Conservation (phyloP, 2,888 invertebrate genomes). For the Torymus aiolomorphi region DNA sequence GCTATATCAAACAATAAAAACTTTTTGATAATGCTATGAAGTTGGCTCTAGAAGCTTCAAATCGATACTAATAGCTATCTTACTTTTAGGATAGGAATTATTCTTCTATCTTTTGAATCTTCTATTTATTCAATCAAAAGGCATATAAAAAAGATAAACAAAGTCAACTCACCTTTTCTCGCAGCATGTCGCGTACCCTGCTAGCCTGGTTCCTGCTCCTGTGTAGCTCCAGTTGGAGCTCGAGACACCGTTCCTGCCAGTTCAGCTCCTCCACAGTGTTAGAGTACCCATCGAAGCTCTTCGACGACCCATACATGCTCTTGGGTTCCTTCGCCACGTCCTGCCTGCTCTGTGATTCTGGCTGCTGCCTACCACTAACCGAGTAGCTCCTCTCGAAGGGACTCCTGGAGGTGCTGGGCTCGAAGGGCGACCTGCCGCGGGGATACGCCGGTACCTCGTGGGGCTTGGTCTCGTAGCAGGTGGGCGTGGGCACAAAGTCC, state of each 20-base stretch:
- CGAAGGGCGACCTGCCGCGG: constrained; percentile 62
- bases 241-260: constrained; percentile 93
- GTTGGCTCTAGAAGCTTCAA: too few species aligned
- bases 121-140: too few species aligned
- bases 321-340: constrained; percentile 60
- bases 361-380: constrained; percentile 63
- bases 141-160: too few species aligned
- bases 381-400: constrained; percentile 68
- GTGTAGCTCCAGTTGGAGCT: constrained; percentile 90
- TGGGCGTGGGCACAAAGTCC: constrained; percentile 62
- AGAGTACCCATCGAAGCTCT: constrained; percentile 72
- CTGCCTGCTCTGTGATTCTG: constrained; percentile 51
- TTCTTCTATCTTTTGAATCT: too few species aligned
- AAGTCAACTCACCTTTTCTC: constrained; percentile 86
- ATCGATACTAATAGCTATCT: too few species aligned
- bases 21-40: too few species aligned
- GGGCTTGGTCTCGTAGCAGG: constrained; percentile 64
- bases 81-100: too few species aligned
- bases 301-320: constrained; percentile 68
- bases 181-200: constrained; percentile 89
- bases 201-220: constrained; percentile 91
- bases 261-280: constrained; percentile 78
- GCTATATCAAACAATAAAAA: too few species aligned
- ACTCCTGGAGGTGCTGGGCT: constrained; percentile 56
- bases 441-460: constrained; percentile 45